Base-by-base conservation (phyloP, 2,113 vertebrate species). In the Plestiodon gilberti region DNA sequence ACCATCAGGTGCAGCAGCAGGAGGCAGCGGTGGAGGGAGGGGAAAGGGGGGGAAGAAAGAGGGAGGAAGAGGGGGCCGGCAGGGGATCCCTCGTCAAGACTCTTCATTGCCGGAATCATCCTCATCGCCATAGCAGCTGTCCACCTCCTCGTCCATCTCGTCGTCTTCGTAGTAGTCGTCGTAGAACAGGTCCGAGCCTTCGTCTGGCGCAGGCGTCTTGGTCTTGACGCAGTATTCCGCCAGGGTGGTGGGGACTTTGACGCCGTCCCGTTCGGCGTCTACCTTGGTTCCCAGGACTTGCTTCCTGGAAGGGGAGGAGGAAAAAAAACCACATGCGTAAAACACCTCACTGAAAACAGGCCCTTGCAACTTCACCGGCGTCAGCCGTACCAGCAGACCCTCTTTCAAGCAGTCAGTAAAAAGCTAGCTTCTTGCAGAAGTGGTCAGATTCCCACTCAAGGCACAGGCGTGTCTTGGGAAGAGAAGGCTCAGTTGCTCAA, bases 171-270 rank as follows among this genome's bases (percentile, higher is more conserved):
- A 98, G 93, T 98, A 98, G 94, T 99, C 98, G 0, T 99, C 98
- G 0, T 99, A 99, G 91, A 99, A 97, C 48, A 99, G 98, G 95
- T 98, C 98, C 0, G 98, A 97, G 93, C 98, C 98, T 82, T 99
- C 98, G 3, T 99, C 98, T 0, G 97, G 97, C 40, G 96, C 96
- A 0, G 98, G 98, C 10, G 97, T 97, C 88, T 97, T 98, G 85
- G 98, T 99, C 95, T 98, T 98, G 76, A 99, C 96, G 0, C 99
- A 99, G 92, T 99, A 99, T 93, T 99, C 98, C 0, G 98, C 99
- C 94, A 99, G 93, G 0, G 99, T 99, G 85, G 98, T 94, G 20
- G 99, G 99, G 7, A 99, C 99, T 93, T 98, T 98, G 87, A 99
- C 98, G 0, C 98, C 98, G 0, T 99, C 99, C 8, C 97, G 96